Percentiles rank a stretch among this genome's conserved stretches.
Conservation (phyloP, 2,797 vertebrate genomes). For the Aldrovandia affinis region DNA sequence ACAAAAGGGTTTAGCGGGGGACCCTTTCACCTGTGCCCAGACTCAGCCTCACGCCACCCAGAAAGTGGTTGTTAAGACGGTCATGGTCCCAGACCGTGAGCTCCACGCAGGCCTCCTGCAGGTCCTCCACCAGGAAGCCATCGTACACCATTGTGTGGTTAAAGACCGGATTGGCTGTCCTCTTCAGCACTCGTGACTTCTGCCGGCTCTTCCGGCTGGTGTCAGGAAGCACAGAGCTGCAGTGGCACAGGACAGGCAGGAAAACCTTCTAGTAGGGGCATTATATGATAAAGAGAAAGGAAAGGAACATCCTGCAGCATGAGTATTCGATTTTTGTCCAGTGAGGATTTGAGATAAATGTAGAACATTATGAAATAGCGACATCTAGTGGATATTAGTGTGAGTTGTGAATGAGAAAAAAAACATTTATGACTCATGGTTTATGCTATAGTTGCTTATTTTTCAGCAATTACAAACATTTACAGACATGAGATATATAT, state of each 20-base stretch:
- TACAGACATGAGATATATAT: neutral
- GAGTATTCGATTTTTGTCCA: neutral
- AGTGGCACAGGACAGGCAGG: conserved; percentile 27
- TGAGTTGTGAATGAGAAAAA: neutral
- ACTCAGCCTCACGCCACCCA: conserved; percentile 88
- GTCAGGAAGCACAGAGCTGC: conserved; percentile 88
- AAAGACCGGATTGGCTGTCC: conserved; percentile 84
- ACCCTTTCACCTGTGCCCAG: conserved; percentile 83
- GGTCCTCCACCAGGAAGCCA: conserved; percentile 83
- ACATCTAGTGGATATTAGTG: conserved; percentile 24
- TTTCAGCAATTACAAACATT: too few relatives aligned
- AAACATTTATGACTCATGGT: neutral
- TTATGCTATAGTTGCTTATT: too few relatives aligned
- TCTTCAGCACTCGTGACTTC: conserved; percentile 86
- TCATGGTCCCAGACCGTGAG: conserved; percentile 94
- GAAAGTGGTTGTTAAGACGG: conserved; percentile 83
- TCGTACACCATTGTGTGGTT: conserved; percentile 97
- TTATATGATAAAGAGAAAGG: neutral
- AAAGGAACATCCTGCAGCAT: neutral
- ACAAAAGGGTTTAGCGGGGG: neutral
- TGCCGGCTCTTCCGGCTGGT: conserved; percentile 84
- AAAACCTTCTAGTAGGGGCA: neutral
- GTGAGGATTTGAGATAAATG: neutral
- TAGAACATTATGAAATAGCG: neutral
- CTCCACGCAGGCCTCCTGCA: conserved; percentile 87